These are phyloP conservation scores for Apodemia duryi DNA, from an alignment of 2,888 invertebrate genomes.

Conservation along the genomic window DNA sequence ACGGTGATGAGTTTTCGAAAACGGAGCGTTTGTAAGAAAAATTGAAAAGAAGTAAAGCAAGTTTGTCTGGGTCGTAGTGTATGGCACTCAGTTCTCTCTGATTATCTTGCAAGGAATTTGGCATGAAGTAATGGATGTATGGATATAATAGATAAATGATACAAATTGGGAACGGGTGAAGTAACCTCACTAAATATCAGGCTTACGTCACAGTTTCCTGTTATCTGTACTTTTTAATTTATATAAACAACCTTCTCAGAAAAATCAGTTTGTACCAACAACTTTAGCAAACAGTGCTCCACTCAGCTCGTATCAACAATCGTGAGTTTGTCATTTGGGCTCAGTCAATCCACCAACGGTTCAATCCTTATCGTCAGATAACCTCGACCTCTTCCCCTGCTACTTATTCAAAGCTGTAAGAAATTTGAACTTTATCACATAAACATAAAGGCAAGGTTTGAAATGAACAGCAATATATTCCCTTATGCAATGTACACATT, in stretches of 20 bases:
- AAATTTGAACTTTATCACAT: slow-evolving; percentile 37
- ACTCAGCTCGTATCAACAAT: slow-evolving; percentile 27
- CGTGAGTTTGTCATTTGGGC: slow-evolving; percentile 45
- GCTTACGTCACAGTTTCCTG: neutral
- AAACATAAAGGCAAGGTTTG: slow-evolving; percentile 26
- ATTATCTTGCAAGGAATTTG: too few relatives aligned
- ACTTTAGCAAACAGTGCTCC: slow-evolving; percentile 24
- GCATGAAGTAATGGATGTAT: neutral
- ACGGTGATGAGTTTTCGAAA: too few relatives aligned
- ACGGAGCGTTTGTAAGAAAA: too few relatives aligned
- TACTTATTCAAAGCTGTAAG: slow-evolving; percentile 32
- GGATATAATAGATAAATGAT: neutral
- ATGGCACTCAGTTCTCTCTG: too few relatives aligned
- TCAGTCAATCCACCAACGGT: slow-evolving; percentile 49
- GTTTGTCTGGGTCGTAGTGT: too few relatives aligned
- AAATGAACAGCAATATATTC: slow-evolving; percentile 27
- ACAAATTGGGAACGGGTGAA: neutral
- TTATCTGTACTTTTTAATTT: neutral
- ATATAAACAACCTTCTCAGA: slow-evolving; percentile 9
- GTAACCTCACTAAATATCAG: neutral
- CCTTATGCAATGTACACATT: slow-evolving; percentile 34
- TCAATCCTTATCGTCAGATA: slow-evolving; percentile 62
- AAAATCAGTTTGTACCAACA: slow-evolving; percentile 11
- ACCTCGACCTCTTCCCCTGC: slow-evolving; percentile 64
- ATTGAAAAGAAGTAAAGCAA: too few relatives aligned